These are phyloP conservation scores for Ceratosolen fusciceps DNA, from an alignment of 1,140 invertebrate species.

Conservation along the genomic window DNA sequence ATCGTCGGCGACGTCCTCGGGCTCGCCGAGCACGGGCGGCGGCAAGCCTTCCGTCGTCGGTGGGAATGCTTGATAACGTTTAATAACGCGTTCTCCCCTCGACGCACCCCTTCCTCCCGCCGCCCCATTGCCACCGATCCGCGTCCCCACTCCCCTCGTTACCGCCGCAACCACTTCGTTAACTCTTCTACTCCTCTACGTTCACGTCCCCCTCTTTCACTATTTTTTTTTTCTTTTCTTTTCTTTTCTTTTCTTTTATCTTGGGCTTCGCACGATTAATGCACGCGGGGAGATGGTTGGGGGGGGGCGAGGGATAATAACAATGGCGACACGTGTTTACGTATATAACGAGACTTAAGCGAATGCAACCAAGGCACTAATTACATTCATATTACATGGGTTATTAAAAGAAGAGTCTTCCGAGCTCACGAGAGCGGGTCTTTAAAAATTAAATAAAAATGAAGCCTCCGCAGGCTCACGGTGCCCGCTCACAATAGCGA, in stretches of 20 bases:
- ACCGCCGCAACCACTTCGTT: not conserved
- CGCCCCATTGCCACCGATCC: not conserved
- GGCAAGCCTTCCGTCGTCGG: slow-evolving; percentile 31
- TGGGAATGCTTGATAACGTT: slow-evolving; percentile 44
- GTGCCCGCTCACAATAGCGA: not conserved
- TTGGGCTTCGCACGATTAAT: not conserved
- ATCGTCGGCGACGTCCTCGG: slow-evolving; percentile 24
- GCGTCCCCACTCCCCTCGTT: not conserved
- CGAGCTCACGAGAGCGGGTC: slow-evolving; percentile 8
- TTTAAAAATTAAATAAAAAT: slow-evolving; percentile 19
- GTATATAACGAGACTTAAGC: not conserved
- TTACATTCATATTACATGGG: slow-evolving; percentile 20
- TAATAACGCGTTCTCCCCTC: no score
- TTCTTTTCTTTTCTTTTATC: no score
- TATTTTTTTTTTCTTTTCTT: no score
- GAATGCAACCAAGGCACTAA: not conserved
- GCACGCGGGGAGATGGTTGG: no score
- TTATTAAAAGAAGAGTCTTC: slow-evolving; percentile 26
- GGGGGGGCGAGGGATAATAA: not conserved
- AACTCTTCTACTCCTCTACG: not conserved
- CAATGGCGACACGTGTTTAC: not conserved
- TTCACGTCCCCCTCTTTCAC: not conserved
- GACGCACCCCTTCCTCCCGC: not conserved
- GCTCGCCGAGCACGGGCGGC: not conserved
- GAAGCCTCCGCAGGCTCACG: slow-evolving; percentile 9